Evolutionary conservation across 2,888 invertebrate species (phyloP).

Genomic region (Junonia oenone): DNA sequence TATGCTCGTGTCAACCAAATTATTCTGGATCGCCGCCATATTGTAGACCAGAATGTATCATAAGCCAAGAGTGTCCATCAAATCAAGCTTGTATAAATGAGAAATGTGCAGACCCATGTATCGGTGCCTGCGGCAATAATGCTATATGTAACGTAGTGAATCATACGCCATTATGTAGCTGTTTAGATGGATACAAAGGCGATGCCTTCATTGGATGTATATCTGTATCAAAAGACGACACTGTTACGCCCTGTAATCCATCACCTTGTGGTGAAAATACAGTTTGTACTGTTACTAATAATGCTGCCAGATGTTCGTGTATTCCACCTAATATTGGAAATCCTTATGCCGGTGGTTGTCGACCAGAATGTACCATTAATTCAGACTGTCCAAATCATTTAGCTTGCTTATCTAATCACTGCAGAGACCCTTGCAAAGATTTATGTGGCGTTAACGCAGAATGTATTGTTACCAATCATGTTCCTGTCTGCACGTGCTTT

Average conservation of each 20-base stretch:
- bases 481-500: constrained; percentile 89
- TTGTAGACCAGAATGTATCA: constrained; percentile 90
- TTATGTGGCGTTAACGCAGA: constrained; percentile 91
- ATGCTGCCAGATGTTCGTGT: constrained; percentile 87
- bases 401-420: constrained; percentile 90
- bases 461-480: constrained; percentile 89
- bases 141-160: constrained; percentile 89
- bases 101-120: constrained; percentile 90
- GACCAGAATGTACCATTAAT: constrained; percentile 91
- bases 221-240: constrained; percentile 63
- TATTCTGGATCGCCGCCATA: constrained; percentile 90
- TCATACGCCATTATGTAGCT: constrained; percentile 90
- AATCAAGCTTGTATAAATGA: constrained; percentile 89
- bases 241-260: constrained; percentile 84
- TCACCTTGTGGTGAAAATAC: constrained; percentile 93
- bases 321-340: constrained; percentile 93
- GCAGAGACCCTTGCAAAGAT: constrained; percentile 91
- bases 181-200: constrained; percentile 87
- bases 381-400: constrained; percentile 88
- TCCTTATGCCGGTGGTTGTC: constrained; percentile 90
- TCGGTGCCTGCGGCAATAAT: constrained; percentile 87
- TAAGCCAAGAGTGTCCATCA: constrained; percentile 89
- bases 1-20: constrained; percentile 88
- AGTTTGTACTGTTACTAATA: constrained; percentile 84
- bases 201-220: constrained; percentile 92